Evolutionary conservation across 2,888 invertebrate genomes (phyloP), one percentile per base, ranked within the genome.

Genomic region (Epirrhoe alternata): DNA sequence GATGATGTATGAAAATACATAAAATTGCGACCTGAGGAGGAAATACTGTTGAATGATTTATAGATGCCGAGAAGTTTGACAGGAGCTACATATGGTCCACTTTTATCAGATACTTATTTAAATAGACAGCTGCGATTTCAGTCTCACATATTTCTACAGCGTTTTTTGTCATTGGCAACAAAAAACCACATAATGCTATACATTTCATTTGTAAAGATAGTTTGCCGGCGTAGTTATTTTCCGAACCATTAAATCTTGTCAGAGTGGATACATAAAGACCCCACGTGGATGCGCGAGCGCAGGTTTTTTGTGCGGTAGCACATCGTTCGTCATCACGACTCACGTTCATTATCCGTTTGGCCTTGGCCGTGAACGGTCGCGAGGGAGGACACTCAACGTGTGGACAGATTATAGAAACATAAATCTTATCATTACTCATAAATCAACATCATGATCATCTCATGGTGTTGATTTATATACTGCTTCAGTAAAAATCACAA

Each of bases 301-400:
- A 77, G 70, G 75, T 87, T 85, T 86, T 88, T 87, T 86, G 83
- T 82, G 80, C 82, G 80, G 84, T 79, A 85, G 87, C 89, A 88
- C 87, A 83, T 88, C 87, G 86, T 87, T 86, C 86, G 84, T 90
- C 89, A 90, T 88, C 85, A 86, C 86, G 78, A 52, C 45, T 88
- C 84, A 86, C 85, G 85, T 88, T 89, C 87, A 91, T 91, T 90
- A 87, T 89, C 84, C 84, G 78, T 81, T 84, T 88, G 92, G 87
- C 92, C 92, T 93, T 93, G 92, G 87, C 92, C 90, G 89, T 92
- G 93, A 92, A 90, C 91, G 90, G 86, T 85, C 90, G 88, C 77
- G 82, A 82, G 77, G 78, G 81, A 82, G 85, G 86, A 86, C 85
- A 83, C 78, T 76, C 80, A 74, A 76, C 80, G 84, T 85, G 86